Evolutionary conservation across 2,888 invertebrate genomes (phyloP), one percentile per base, ranked within the genome.

Genomic region (Acleris sparsana): DNA sequence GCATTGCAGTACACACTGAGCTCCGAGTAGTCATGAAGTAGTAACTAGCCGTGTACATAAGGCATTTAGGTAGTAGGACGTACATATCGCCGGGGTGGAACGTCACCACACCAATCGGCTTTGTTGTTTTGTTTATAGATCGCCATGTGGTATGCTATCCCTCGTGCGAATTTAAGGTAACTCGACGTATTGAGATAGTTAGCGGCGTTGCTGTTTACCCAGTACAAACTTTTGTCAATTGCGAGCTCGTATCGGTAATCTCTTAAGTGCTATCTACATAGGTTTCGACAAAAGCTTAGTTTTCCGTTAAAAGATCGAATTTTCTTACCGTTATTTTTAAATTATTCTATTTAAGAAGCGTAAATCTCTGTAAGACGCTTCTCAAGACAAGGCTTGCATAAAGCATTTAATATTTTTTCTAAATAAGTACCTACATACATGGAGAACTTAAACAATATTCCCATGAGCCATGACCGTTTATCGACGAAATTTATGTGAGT

Each of bases 1-100:
- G 92, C 92, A 92, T 89, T 92, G 91, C 92, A 92, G 92, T 92
- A 92, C 92, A 92, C 92, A 92, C 92, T 92, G 92, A 92, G 92
- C 92, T 91, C 92, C 83, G 90, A 92, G 92, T 90, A 92, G 92
- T 91, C 92, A 92, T 92, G 92, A 89, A 92, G 92, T 89, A 91
- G 92, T 92, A 87, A 92, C 92, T 92, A 91, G 91, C 88, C 84
- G 87, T 89, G 91, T 92, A 92, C 92, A 92, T 92, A 92, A 92
- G 92, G 92, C 92, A 92, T 92, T 92, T 92, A 92, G 92, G 91
- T 92, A 91, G 89, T 92, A 92, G 89, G 90, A 87, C 90, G 89
- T 91, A 90, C 88, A 92, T 91, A 92, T 92, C 90, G 89, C 89
- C 91, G 92, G 92, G 92, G 92, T 90, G 88, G 88, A 89, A 90